phyloP scores from a whole-genome alignment of 1,140 invertebrate genomes.

The Mercenaria mercenaria region DNA sequence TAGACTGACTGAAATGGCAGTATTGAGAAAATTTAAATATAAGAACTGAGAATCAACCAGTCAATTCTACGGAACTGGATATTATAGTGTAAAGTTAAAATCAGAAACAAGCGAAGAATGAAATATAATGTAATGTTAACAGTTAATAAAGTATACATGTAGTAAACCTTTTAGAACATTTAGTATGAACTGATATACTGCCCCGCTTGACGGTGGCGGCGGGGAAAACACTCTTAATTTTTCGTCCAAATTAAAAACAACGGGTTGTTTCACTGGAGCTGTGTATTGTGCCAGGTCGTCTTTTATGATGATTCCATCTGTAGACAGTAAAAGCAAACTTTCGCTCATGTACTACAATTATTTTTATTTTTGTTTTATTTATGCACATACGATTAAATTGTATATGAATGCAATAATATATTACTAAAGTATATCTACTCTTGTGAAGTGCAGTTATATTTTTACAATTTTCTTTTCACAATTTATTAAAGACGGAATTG shows the following conservation, averaged over 20 bases:
- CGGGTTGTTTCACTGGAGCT: constrained; percentile 58
- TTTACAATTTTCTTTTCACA: background rate
- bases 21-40: no score
- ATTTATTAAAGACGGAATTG: background rate
- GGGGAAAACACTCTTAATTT: constrained; percentile 88
- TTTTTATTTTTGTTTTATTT: background rate
- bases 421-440: background rate
- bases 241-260: constrained; percentile 37
- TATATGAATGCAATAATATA: background rate
- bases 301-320: constrained; percentile 77
- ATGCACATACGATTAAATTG: background rate
- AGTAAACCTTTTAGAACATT: constrained; percentile 90
- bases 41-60: no score
- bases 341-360: background rate
- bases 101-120: no score
- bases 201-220: constrained; percentile 93
- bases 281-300: constrained; percentile 78
- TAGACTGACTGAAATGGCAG: no score
- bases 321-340: background rate
- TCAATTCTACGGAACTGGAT: no score
- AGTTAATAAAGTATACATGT: no score
- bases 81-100: no score
- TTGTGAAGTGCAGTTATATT: background rate
- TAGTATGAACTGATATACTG: constrained; percentile 92
- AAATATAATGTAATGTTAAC: no score